Percentiles rank a stretch among this genome's conserved stretches.
Evolutionary conservation across 2,113 vertebrate genomes (phyloP).

Genomic region (Rousettus leschenaultii): DNA sequence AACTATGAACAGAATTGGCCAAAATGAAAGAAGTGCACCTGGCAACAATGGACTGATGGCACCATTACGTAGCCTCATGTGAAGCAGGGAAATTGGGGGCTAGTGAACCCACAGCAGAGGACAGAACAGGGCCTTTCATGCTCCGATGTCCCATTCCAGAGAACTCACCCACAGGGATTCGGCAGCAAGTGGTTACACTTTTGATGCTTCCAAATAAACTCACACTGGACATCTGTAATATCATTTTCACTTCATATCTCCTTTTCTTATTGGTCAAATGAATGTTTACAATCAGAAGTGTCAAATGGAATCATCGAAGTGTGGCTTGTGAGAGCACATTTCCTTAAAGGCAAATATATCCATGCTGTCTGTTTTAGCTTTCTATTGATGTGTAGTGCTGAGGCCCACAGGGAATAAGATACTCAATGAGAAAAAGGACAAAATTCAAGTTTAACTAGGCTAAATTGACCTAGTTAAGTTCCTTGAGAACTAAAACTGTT

Average conservation of each 20-base stretch:
- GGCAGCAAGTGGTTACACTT: background rate
- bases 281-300: background rate
- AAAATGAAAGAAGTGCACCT: background rate
- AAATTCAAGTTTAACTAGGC: background rate
- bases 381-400: background rate
- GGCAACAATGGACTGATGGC: background rate
- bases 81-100: background rate
- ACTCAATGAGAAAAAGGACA: background rate
- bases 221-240: background rate
- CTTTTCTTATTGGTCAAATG: background rate
- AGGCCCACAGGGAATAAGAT: background rate
- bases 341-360: background rate
- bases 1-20: background rate
- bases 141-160: background rate
- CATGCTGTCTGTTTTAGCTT: background rate
- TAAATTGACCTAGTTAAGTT: background rate
- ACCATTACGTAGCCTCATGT: accelerated
- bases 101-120: accelerated
- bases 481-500: background rate
- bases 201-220: background rate
- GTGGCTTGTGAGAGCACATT: background rate
- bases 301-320: background rate
- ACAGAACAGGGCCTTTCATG: accelerated
- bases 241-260: background rate
- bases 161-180: background rate